A percentile compares a stretch with the other conserved stretches of the same genome.
Evolutionary conservation across 1,140 invertebrate species (phyloP).

Genomic region (Drosophila tropicalis): DNA sequence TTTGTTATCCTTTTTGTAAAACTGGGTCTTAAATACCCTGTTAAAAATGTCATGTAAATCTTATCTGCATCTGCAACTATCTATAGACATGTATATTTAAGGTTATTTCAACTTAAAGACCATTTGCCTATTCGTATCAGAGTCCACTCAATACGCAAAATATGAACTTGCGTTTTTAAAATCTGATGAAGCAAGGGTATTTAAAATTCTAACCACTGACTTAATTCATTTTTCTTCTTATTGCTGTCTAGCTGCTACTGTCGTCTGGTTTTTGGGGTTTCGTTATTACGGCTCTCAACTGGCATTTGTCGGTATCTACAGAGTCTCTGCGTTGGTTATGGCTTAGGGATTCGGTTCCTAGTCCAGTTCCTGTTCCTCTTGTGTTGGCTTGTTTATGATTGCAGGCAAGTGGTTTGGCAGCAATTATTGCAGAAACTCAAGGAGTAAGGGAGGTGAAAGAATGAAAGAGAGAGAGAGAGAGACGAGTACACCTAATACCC

Average conservation of each 20-base stretch:
- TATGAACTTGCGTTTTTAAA: too few species aligned
- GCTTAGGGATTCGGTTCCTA: slow-evolving; percentile 40
- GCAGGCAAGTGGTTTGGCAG: slow-evolving; percentile 66
- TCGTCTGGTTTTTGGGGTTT: slow-evolving; percentile 44
- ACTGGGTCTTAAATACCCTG: slow-evolving; percentile 41
- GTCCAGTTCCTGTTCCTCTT: slow-evolving; percentile 22
- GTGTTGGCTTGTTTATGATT: slow-evolving; percentile 60
- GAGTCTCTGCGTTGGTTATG: slow-evolving; percentile 29
- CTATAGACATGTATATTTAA: too few species aligned
- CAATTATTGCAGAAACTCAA: slow-evolving; percentile 57
- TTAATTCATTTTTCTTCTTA: slow-evolving; percentile 8
- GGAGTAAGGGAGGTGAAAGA: not conserved
- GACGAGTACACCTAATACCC: slow-evolving; percentile 49
- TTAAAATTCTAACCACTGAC: not conserved
- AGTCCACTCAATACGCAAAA: too few species aligned
- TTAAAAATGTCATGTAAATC: not conserved
- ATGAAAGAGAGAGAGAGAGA: not conserved
- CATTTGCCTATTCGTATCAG: too few species aligned
- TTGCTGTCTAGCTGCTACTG: slow-evolving; percentile 19
- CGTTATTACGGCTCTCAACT: slow-evolving; percentile 52
- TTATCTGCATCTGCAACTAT: too few species aligned
- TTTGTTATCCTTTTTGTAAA: slow-evolving; percentile 40
- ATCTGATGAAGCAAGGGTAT: not conserved
- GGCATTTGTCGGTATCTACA: slow-evolving; percentile 38
- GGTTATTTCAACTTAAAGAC: too few species aligned